phyloP scores from a whole-genome alignment of 2,113 vertebrate genomes.

The Psephotus haematonotus region DNA sequence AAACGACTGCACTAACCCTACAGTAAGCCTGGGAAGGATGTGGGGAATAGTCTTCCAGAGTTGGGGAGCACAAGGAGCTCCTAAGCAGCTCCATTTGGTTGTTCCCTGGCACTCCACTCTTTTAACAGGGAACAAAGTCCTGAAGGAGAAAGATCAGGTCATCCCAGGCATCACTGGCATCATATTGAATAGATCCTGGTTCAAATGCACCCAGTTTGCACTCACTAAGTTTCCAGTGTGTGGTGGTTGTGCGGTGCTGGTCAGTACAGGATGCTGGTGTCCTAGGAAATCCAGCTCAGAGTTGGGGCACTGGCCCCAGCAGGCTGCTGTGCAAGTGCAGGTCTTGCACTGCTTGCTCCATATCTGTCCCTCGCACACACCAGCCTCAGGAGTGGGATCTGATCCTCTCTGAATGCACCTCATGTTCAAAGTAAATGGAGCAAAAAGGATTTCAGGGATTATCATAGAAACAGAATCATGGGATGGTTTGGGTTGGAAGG shows the following conservation, averaged over 20 bases:
- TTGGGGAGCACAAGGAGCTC: fast-evolving
- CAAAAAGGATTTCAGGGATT: not conserved
- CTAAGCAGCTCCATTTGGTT: not conserved
- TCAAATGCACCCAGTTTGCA: not conserved
- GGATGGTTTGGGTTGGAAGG: not conserved
- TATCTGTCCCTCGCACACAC: not conserved
- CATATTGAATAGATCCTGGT: not conserved
- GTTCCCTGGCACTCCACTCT: not conserved
- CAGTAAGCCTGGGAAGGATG: not conserved
- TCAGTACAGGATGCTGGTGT: fast-evolving
- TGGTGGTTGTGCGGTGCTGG: not conserved
- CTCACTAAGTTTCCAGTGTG: not conserved
- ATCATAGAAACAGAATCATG: not conserved
- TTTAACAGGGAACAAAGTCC: not conserved
- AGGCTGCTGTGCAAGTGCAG: not conserved
- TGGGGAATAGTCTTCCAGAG: not conserved
- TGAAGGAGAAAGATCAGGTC: not conserved
- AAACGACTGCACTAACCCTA: not conserved
- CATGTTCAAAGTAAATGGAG: not conserved
- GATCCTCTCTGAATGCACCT: not conserved
- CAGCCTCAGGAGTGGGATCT: not conserved
- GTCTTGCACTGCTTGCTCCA: not conserved
- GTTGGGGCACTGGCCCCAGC: fast-evolving
- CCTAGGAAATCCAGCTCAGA: not conserved
- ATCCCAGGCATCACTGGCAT: not conserved